phyloP scores from a whole-genome alignment of 2,797 vertebrate genomes.

The Oceanodroma leucorhoa region DNA sequence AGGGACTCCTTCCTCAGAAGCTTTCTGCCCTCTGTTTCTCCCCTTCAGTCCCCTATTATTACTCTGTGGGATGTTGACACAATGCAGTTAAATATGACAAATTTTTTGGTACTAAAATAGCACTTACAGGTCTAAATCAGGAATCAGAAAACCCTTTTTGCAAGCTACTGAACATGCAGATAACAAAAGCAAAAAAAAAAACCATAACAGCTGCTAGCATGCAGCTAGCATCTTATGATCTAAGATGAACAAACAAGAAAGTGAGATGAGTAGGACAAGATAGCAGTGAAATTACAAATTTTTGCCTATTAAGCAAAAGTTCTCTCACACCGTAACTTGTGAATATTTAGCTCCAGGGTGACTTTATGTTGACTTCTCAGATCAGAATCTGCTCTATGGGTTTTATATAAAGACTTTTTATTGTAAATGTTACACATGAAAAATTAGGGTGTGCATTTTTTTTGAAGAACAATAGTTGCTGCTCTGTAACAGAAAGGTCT shows the following conservation, averaged over 20 bases:
- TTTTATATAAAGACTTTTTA: neutral
- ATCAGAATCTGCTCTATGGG: neutral
- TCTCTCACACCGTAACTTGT: neutral
- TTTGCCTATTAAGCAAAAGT: neutral
- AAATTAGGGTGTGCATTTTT: neutral
- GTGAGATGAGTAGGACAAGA: neutral
- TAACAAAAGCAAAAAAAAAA: neutral
- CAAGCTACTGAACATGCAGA: neutral
- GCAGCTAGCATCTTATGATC: neutral
- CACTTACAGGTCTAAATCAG: neutral
- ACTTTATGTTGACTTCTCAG: neutral
- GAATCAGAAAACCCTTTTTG: neutral
- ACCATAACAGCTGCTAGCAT: neutral
- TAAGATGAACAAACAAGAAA: neutral
- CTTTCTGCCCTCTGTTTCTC: neutral
- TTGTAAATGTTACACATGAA: neutral
- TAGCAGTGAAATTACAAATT: neutral
- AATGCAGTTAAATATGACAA: neutral
- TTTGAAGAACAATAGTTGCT: neutral
- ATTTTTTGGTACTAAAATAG: neutral
- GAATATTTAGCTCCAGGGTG: neutral
- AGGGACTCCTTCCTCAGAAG: neutral
- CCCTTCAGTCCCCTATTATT: neutral
- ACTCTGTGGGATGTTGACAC: neutral
- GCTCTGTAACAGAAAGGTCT: neutral